Conservation (phyloP, 2,888 invertebrate genomes). For the Merodon equestris region DNA sequence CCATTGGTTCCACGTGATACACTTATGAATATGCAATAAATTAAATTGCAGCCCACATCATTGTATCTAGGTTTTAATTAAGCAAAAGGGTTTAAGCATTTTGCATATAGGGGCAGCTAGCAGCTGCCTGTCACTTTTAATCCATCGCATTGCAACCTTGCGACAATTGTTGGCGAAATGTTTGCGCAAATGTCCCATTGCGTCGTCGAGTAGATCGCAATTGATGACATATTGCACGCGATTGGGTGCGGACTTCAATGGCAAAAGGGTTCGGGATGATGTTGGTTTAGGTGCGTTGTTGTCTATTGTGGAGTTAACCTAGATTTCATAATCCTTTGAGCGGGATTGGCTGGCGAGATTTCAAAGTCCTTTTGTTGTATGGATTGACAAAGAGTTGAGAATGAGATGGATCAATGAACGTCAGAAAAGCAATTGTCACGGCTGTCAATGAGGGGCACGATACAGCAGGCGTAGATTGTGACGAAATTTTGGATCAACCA, state of each 20-base stretch:
- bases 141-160: conserved; percentile 25
- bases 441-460: not conserved
- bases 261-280: conserved; percentile 18
- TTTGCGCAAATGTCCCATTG: conserved; percentile 43
- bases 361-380: conserved; percentile 46
- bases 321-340: conserved; percentile 46
- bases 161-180: conserved; percentile 40
- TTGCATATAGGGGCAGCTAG: conserved; percentile 52
- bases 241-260: conserved; percentile 22
- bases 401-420: conserved; percentile 31
- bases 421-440: conserved; percentile 19
- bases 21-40: conserved; percentile 28
- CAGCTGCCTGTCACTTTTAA: conserved; percentile 28
- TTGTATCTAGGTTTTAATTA: conserved; percentile 31
- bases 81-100: conserved; percentile 13
- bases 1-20: not conserved
- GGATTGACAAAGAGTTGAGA: conserved; percentile 23
- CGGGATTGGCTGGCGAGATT: conserved; percentile 43
- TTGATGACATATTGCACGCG: conserved; percentile 48
- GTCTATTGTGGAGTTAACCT: conserved; percentile 51
- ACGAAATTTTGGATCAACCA: not conserved
- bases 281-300: conserved; percentile 39
- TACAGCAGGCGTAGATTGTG: conserved; percentile 1
- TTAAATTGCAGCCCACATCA: conserved; percentile 39
- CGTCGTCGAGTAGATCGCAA: conserved; percentile 10